These are phyloP conservation scores for Bubo blakistoni DNA, from an alignment of 2,113 vertebrate species.

Conservation along the genomic window DNA sequence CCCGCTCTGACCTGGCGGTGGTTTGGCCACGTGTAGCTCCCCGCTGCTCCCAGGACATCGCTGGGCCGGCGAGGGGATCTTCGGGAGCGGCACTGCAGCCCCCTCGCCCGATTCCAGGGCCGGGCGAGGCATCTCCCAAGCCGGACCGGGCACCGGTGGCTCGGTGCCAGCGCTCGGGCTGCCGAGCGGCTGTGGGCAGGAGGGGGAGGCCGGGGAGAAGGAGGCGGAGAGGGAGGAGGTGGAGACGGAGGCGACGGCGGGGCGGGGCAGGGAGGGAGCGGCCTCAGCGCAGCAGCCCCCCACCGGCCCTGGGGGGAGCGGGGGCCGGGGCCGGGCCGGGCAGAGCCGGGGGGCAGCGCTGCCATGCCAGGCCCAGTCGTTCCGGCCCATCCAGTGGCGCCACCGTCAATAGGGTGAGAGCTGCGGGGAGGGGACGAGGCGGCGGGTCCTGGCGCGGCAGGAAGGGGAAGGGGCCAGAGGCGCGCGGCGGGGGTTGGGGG, in stretches of 20 bases:
- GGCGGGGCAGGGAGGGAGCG: background rate
- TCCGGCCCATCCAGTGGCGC: background rate
- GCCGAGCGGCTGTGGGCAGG: background rate
- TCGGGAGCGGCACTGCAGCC: conserved; percentile 86
- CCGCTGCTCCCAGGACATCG: conserved; percentile 78
- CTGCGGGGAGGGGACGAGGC: background rate
- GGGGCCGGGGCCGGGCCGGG: background rate
- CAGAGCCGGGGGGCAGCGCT: background rate
- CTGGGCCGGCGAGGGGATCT: conserved; percentile 87
- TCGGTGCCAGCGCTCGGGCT: background rate
- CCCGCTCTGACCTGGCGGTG: conserved; percentile 75
- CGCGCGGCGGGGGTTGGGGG: background rate
- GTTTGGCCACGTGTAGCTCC: conserved; percentile 84
- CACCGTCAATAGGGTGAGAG: background rate
- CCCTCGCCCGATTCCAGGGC: conserved; percentile 5
- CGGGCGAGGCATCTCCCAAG: background rate
- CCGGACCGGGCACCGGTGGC: background rate
- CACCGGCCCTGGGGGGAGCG: conserved; percentile 19
- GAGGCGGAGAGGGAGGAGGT: background rate
- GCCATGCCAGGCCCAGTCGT: background rate
- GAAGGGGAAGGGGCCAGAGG: conserved; percentile 92
- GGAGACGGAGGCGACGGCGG: background rate
- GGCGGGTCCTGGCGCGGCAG: conserved; percentile 85
- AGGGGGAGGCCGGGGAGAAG: background rate
- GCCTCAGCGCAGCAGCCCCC: background rate